Percentiles rank a stretch among this genome's conserved stretches.
These are phyloP conservation scores for Oncorhynchus gorbuscha DNA, from an alignment of 2,113 vertebrate genomes.

Conservation along the genomic window DNA sequence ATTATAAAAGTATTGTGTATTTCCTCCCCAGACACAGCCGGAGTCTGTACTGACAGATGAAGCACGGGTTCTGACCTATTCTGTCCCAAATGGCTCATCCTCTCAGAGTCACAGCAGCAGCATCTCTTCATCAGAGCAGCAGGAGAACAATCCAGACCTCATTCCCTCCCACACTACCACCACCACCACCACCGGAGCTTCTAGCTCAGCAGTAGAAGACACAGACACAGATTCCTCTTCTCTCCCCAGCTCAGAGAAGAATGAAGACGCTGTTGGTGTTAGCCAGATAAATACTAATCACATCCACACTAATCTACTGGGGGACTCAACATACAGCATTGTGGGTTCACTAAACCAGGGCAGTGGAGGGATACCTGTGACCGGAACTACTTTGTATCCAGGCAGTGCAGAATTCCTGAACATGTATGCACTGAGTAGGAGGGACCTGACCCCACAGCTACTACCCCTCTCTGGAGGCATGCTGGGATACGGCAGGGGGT, in stretches of 20 bases:
- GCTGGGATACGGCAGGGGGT: slow-evolving; percentile 38
- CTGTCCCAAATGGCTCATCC: slow-evolving; percentile 44
- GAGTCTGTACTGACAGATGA: slow-evolving; percentile 7
- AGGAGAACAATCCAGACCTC: slow-evolving; percentile 36
- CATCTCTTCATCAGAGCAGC: slow-evolving; percentile 57
- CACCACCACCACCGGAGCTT: slow-evolving; percentile 54
- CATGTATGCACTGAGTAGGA: slow-evolving; percentile 49
- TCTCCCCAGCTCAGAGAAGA: slow-evolving; percentile 54
- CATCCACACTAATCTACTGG: slow-evolving; percentile 23
- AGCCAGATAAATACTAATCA: slow-evolving; percentile 10
- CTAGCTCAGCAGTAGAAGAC: slow-evolving; percentile 60
- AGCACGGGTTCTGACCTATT: neutral
- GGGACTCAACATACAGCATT: slow-evolving; percentile 62
- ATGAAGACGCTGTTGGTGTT: slow-evolving; percentile 13
- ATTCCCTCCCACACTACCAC: slow-evolving; percentile 58
- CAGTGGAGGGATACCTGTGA: slow-evolving; percentile 25
- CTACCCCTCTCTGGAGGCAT: slow-evolving; percentile 38
- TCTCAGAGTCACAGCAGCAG: slow-evolving; percentile 50
- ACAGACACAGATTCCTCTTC: slow-evolving; percentile 62
- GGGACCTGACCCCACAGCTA: neutral
- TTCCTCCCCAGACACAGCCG: slow-evolving; percentile 9
- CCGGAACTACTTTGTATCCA: slow-evolving; percentile 36
- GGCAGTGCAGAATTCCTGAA: slow-evolving; percentile 45
- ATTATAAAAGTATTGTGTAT: too few species aligned
- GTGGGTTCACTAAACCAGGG: slow-evolving; percentile 63